A percentile compares a stretch with the other conserved stretches of the same genome.
Evolutionary conservation across 2,113 vertebrate genomes (phyloP).

Genomic region (Platysteira castanea): DNA sequence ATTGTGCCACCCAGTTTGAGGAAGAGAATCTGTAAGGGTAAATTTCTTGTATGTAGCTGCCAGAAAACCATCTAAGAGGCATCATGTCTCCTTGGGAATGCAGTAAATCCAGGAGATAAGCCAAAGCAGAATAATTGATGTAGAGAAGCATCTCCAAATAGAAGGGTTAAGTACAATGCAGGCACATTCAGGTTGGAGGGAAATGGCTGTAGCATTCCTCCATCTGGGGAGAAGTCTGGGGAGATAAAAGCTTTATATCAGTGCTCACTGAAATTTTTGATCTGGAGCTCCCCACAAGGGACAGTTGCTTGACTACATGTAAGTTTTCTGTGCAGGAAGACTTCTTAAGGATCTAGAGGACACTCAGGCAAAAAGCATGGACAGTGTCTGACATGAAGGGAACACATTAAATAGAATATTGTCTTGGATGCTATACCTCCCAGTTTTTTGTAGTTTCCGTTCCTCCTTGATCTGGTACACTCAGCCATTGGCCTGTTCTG

Average conservation of each 20-base stretch:
- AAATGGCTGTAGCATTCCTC: not conserved
- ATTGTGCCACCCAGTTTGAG: not conserved
- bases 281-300: not conserved
- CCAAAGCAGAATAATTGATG: not conserved
- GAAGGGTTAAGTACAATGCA: not conserved
- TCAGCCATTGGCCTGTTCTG: not conserved
- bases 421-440: not conserved
- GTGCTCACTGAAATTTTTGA: not conserved
- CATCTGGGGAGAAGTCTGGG: not conserved
- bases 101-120: not conserved
- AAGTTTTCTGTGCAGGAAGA: not conserved
- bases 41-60: not conserved
- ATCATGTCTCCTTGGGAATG: not conserved
- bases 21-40: not conserved
- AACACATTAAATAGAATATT: not conserved
- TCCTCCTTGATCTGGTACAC: not conserved
- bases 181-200: not conserved
- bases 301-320: not conserved
- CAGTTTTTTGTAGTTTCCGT: not conserved
- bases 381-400: not conserved
- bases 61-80: not conserved
- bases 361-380: not conserved
- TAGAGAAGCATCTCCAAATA: not conserved
- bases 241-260: not conserved
- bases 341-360: not conserved